Percentiles rank a stretch among this genome's conserved stretches.
Conservation (phyloP, 2,113 vertebrate genomes). For the Carettochelys insculpta region DNA sequence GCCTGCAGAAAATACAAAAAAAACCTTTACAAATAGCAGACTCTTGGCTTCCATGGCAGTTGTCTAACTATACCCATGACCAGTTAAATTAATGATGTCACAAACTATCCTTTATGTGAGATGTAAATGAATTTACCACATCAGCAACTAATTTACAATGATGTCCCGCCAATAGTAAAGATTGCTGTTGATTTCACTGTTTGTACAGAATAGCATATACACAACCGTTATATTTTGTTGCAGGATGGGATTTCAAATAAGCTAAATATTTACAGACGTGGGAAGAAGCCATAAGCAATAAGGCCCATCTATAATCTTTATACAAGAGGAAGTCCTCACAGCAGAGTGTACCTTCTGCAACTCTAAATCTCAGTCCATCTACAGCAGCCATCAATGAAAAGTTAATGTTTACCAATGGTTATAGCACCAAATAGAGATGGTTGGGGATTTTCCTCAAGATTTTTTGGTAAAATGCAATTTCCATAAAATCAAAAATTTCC, state of each 20-base stretch:
- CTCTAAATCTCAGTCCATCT: background rate
- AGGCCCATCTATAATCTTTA: background rate
- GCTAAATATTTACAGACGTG: background rate
- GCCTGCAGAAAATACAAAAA: slow-evolving; percentile 63
- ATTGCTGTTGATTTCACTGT: slow-evolving; percentile 64
- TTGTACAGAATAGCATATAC: slow-evolving; percentile 27
- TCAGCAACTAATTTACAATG: slow-evolving; percentile 66
- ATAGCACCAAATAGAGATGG: background rate
- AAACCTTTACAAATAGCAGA: slow-evolving; percentile 65
- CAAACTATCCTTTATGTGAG: slow-evolving; percentile 63
- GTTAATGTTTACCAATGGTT: background rate
- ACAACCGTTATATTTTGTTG: slow-evolving; percentile 14
- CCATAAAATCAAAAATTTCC: background rate
- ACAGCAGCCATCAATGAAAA: background rate
- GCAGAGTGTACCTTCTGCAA: background rate
- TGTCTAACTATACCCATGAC: slow-evolving; percentile 46
- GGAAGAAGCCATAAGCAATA: background rate
- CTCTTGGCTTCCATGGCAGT: slow-evolving; percentile 43
- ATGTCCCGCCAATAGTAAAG: slow-evolving; percentile 58
- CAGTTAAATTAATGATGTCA: slow-evolving; percentile 67
- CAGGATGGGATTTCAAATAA: slow-evolving; percentile 47
- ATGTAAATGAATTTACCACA: slow-evolving; percentile 61
- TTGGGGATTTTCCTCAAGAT: background rate
- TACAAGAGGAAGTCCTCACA: background rate
- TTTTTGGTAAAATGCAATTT: background rate